These are phyloP conservation scores for Falco naumanni DNA, from an alignment of 2,797 vertebrate genomes.

Conservation along the genomic window DNA sequence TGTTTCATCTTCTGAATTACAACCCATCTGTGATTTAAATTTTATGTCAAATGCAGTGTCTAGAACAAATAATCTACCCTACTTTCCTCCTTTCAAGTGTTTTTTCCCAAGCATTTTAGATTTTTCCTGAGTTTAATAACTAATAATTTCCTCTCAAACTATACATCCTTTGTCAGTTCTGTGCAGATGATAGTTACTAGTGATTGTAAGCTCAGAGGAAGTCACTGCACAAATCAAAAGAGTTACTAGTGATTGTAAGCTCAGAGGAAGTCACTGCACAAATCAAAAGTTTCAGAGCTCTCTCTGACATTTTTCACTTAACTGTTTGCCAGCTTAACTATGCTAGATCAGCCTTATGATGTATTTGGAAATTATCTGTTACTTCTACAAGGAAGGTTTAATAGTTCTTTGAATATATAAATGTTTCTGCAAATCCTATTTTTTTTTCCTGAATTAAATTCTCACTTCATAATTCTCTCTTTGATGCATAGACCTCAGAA, in stretches of 20 bases:
- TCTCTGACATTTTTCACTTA: neutral
- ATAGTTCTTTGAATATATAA: neutral
- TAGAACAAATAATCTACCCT: neutral
- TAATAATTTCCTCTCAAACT: neutral
- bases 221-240: neutral
- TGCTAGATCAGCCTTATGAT: neutral
- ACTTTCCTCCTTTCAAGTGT: neutral
- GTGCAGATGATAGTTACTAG: neutral
- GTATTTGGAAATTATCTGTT: neutral
- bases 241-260: neutral
- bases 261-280: neutral
- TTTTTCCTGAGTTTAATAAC: neutral
- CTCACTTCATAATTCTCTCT: conserved; percentile 33
- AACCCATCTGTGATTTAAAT: neutral
- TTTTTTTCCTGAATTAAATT: conserved; percentile 35
- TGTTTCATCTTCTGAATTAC: neutral
- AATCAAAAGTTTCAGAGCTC: neutral
- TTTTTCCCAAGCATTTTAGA: neutral
- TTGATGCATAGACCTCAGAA: conserved; percentile 11
- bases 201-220: neutral
- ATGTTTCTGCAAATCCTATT: conserved; percentile 25
- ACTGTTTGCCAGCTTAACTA: neutral
- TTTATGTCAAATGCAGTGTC: neutral
- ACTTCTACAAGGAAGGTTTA: neutral
- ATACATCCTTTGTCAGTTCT: neutral